Conservation (phyloP, 2,113 vertebrate genomes). For the Crotophaga sulcirostris region DNA sequence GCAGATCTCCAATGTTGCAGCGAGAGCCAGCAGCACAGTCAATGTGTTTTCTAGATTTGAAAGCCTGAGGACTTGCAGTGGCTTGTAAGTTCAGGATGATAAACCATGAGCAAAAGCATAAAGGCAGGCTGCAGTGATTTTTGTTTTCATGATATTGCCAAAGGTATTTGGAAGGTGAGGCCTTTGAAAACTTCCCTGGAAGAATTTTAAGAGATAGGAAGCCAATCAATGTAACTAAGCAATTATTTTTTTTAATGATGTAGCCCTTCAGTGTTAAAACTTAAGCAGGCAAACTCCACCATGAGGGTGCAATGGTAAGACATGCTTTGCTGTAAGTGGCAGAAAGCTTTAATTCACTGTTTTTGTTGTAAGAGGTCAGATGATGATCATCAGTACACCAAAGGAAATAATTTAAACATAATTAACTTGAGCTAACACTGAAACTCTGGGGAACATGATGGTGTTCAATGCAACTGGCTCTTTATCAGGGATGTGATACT, state of each 20-base stretch:
- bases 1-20: fast-evolving
- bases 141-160: background rate
- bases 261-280: background rate
- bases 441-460: background rate
- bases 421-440: conserved; percentile 27
- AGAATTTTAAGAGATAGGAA: background rate
- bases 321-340: background rate
- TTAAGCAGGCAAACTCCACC: background rate
- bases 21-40: background rate
- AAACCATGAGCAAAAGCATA: background rate
- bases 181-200: background rate
- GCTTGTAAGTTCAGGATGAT: background rate
- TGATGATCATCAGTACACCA: background rate
- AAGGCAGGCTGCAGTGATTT: background rate
- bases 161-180: background rate
- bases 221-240: background rate
- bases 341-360: background rate
- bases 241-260: background rate
- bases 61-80: background rate
- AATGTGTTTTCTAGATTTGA: background rate
- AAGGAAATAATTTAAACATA: conserved; percentile 12
- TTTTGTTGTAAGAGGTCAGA: background rate
- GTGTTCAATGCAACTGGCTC: background rate
- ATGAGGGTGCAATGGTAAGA: background rate
- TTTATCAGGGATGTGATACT: background rate